A percentile compares a stretch with the other conserved stretches of the same genome.
Evolutionary conservation across 2,888 invertebrate species (phyloP).

Genomic region (Zaprionus obscuricornis): DNA sequence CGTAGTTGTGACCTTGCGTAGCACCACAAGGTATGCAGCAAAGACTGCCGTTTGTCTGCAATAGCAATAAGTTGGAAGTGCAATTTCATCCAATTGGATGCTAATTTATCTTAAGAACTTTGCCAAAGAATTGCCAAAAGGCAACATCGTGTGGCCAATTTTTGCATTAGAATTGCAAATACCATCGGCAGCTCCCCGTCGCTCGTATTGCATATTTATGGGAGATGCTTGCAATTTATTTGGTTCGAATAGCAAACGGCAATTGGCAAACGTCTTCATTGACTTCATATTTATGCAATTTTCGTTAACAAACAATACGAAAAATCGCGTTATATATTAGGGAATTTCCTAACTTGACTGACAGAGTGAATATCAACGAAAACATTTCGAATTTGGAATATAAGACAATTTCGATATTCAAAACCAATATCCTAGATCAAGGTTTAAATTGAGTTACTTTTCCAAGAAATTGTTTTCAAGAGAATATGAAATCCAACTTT

Average conservation of each 20-base stretch:
- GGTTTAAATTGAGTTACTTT: too few relatives aligned
- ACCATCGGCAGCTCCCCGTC: conserved; percentile 25
- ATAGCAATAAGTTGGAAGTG: conserved; percentile 7
- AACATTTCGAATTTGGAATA: too few relatives aligned
- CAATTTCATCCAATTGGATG: conserved; percentile 41
- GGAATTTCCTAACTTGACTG: too few relatives aligned
- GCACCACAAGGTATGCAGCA: too few relatives aligned
- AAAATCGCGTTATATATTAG: too few relatives aligned
- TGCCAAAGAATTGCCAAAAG: conserved; percentile 42
- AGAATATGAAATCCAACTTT: too few relatives aligned
- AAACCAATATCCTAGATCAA: too few relatives aligned
- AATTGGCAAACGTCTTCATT: conserved; percentile 36
- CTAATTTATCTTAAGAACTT: conserved; percentile 46
- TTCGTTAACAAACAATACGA: too few relatives aligned
- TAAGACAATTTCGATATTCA: too few relatives aligned
- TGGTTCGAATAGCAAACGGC: conserved; percentile 46
- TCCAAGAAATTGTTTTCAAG: too few relatives aligned
- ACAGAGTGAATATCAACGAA: too few relatives aligned
- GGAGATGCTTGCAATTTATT: conserved; percentile 57
- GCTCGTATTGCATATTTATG: conserved; percentile 72
- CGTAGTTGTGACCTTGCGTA: neutral
- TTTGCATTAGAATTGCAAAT: conserved; percentile 54
- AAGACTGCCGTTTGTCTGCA: conserved; percentile 12
- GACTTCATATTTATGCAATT: conserved; percentile 41
- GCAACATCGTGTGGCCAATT: conserved; percentile 47